These are phyloP conservation scores for Papilio aristodemus DNA, from an alignment of 1,140 invertebrate species.

Conservation along the genomic window DNA sequence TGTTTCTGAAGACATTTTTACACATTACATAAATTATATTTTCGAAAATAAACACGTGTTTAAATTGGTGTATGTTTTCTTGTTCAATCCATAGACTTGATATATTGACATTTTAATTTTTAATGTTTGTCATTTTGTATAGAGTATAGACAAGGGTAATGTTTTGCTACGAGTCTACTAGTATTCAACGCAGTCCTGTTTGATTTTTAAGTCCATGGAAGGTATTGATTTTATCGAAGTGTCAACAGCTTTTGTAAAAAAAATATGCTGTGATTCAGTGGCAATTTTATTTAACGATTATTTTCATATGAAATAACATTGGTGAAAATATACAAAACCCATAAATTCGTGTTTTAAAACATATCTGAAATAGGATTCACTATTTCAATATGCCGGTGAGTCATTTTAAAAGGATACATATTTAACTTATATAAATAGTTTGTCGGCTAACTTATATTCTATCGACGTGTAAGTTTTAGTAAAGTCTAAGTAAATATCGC, in stretches of 20 bases:
- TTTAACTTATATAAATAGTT: slow-evolving; percentile 8
- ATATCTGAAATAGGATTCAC: neutral
- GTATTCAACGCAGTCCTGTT: no score
- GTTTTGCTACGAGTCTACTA: no score
- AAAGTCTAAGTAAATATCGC: no score
- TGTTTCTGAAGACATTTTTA: slow-evolving; percentile 20
- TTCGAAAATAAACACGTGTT: neutral
- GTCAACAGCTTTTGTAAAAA: neutral
- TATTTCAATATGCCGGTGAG: slow-evolving; percentile 26
- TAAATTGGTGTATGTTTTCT: no score
- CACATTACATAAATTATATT: neutral
- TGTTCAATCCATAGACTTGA: neutral
- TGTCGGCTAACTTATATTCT: no score
- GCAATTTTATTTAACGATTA: neutral
- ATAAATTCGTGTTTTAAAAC: neutral
- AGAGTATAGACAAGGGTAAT: no score
- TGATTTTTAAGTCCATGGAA: no score
- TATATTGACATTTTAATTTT: no score
- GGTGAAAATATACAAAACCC: neutral
- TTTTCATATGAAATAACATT: neutral
- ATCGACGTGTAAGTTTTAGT: no score
- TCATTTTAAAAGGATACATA: neutral
- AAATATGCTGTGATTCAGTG: slow-evolving; percentile 16
- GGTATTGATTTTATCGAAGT: no score
- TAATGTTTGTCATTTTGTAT: no score